phyloP scores from a whole-genome alignment of 2,797 vertebrate genomes.

The Alfaro cultratus region DNA sequence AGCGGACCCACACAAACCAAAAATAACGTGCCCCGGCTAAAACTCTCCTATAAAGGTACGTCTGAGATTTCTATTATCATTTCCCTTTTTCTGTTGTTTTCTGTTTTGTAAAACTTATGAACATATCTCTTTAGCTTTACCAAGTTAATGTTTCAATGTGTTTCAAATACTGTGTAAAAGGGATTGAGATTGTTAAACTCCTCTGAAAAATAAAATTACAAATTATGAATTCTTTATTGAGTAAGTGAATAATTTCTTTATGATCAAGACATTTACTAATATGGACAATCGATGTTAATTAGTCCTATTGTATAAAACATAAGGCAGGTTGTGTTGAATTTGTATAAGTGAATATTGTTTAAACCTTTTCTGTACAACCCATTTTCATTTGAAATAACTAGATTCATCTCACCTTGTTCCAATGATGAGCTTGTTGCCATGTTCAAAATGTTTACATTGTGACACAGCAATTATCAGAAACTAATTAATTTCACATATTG shows the following conservation, averaged over 20 bases:
- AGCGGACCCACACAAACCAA: conserved; percentile 84
- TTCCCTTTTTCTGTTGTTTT: neutral
- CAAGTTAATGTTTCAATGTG: neutral
- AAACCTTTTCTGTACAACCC: neutral
- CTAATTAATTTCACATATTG: conserved; percentile 15
- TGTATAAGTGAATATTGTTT: conserved; percentile 5
- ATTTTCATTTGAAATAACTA: neutral
- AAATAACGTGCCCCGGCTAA: conserved; percentile 91
- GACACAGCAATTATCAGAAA: conserved; percentile 14
- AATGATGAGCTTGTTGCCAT: conserved; percentile 7
- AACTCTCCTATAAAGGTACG: conserved; percentile 95
- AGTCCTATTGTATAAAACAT: neutral
- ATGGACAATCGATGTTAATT: neutral
- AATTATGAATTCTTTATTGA: neutral
- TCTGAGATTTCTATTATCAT: conserved; percentile 24
- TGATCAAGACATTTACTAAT: neutral
- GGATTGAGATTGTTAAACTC: neutral
- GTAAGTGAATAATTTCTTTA: neutral
- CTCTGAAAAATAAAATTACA: neutral
- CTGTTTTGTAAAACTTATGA: neutral
- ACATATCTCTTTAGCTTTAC: neutral
- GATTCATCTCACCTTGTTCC: conserved; percentile 5
- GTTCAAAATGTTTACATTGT: conserved; percentile 5
- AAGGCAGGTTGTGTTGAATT: neutral
- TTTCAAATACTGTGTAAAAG: neutral